Evolutionary conservation across 2,888 invertebrate genomes (phyloP), one percentile per base, ranked within the genome.

Genomic region (Drosophila dives): DNA sequence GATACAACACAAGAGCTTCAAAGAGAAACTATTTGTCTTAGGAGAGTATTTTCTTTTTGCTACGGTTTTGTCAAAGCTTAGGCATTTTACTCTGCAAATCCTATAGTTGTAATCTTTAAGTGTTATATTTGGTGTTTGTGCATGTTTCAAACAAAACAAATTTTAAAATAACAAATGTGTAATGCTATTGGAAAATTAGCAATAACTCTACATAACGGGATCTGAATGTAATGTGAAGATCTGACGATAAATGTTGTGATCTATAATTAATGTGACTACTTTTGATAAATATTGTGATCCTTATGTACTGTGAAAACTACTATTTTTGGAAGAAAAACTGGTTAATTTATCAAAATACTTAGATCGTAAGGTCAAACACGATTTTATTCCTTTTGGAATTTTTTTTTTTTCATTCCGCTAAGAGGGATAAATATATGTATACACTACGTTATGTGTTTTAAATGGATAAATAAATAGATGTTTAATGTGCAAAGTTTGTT

Each of bases 1-100:
- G 20, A 36, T 53, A 36, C 6, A n/a, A 64, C 32, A 71, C 34
- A 10, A n/a, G 10, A 34, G 26, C n/a, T 48, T n/a, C 8, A 3
- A 5, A 65, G 66, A 12, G 12, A 11, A 20, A 1, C 11, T 20
- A 20, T 42, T 6, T 42, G 20, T 42, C 6, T 20, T 42, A 20
- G 42, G 20, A n/a, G 11, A 42, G 42, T 12, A n/a, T 1, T 42
- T 6, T 20, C 20, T 7, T n/a, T 5, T n/a, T 11, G n/a, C 11
- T 5, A 20, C 12, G 20, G 42, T 20, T 42, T 42, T 12, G 42
- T 20, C 6, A 12, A 20, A 12, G 20, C 6, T 42, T 20, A 6
- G 42, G 20, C 42, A 11, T 3, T 6, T 42, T 6, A 11, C 5
- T n/a, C n/a, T 42, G n/a, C 11, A 5, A n/a, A 40, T n/a, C 40